phyloP scores from a whole-genome alignment of 2,888 invertebrate genomes.

The Philhelius pedissequus region DNA sequence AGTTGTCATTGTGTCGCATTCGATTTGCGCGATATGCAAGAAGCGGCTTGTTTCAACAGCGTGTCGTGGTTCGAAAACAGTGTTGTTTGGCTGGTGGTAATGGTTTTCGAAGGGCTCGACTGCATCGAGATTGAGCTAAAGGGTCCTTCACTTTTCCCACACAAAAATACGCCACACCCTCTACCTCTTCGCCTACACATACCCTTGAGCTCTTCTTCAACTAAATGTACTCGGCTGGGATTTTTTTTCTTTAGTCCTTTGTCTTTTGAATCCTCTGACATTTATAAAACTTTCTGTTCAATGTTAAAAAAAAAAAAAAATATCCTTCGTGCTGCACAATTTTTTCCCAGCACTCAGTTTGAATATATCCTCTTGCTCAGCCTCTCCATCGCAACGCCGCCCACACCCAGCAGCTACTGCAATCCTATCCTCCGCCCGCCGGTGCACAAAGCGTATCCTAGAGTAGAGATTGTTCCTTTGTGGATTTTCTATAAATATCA shows the following conservation, averaged over 20 bases:
- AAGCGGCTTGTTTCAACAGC: slow-evolving; percentile 25
- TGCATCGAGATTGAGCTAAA: slow-evolving; percentile 58
- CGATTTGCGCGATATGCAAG: slow-evolving; percentile 50
- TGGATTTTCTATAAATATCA: slow-evolving; percentile 68
- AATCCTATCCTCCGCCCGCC: slow-evolving; percentile 2
- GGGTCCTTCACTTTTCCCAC: slow-evolving; percentile 59
- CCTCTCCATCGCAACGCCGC: neutral
- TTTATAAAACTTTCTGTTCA: slow-evolving; percentile 66
- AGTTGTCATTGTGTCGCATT: slow-evolving; percentile 60
- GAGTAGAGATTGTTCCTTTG: slow-evolving; percentile 67
- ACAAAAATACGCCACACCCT: slow-evolving; percentile 4
- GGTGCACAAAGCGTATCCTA: slow-evolving; percentile 57
- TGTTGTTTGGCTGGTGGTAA: slow-evolving; percentile 44
- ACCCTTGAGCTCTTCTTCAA: slow-evolving; percentile 67
- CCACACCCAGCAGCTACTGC: neutral
- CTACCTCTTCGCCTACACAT: neutral
- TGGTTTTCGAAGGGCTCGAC: slow-evolving; percentile 57
- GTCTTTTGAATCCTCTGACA: slow-evolving; percentile 64
- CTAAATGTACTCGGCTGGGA: slow-evolving; percentile 62
- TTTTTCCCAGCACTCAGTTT: slow-evolving; percentile 49
- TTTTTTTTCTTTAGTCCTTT: slow-evolving; percentile 54
- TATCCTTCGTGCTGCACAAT: slow-evolving; percentile 32
- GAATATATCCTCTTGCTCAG: slow-evolving; percentile 2
- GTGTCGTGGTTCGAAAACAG: neutral
- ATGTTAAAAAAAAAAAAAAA: slow-evolving; percentile 39